phyloP scores from a whole-genome alignment of 2,113 vertebrate genomes.

The Pheucticus melanocephalus region DNA sequence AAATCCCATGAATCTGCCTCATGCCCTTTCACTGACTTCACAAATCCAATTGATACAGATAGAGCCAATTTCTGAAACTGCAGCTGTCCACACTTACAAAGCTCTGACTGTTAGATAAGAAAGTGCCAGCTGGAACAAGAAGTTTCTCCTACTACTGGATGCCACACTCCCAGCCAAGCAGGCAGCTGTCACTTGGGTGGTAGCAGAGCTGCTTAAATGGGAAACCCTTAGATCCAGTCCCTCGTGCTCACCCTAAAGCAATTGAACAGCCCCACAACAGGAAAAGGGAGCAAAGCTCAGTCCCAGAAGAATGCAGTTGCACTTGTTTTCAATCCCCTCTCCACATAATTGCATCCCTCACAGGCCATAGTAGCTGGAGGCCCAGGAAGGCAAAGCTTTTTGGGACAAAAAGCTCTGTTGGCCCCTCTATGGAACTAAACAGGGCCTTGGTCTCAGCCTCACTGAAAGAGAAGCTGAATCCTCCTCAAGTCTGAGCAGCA shows the following conservation, averaged over 20 bases:
- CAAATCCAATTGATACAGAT: conserved; percentile 80
- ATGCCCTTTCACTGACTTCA: conserved; percentile 79
- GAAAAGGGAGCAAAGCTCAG: not conserved
- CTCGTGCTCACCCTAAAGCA: conserved; percentile 24
- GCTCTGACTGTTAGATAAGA: conserved; percentile 85
- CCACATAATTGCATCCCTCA: not conserved
- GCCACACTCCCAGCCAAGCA: conserved; percentile 78
- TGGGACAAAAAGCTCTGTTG: not conserved
- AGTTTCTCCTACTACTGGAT: conserved; percentile 82
- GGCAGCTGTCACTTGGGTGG: conserved; percentile 85
- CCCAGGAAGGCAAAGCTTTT: fast-evolving
- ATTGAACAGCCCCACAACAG: not conserved
- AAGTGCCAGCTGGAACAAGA: conserved; percentile 87
- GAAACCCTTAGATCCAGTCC: conserved; percentile 43
- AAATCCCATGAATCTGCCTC: conserved; percentile 78
- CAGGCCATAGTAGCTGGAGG: not conserved
- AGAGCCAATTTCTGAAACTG: conserved; percentile 76
- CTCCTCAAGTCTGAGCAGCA: not conserved
- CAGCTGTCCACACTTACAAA: conserved; percentile 89
- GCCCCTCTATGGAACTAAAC: not conserved
- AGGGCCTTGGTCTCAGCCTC: not conserved
- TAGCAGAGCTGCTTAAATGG: conserved; percentile 57
- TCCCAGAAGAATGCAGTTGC: not conserved
- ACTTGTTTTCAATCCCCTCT: not conserved
- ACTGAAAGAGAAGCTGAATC: not conserved